Percentiles rank a stretch among this genome's conserved stretches.
phyloP scores from a whole-genome alignment of 2,113 vertebrate genomes.

The Gopherus flavomarginatus region DNA sequence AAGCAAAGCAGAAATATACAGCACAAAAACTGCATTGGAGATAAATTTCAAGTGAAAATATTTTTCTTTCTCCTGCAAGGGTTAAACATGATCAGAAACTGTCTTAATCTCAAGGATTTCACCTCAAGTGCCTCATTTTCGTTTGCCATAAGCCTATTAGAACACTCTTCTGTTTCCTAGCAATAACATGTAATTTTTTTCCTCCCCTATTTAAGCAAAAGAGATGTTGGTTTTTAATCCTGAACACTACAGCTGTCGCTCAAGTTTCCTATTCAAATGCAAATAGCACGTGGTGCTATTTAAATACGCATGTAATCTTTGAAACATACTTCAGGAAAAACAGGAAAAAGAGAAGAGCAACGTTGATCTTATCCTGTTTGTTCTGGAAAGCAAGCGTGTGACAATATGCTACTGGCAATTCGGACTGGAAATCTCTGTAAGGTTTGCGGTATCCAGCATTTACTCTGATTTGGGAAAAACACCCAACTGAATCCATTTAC shows the following conservation, averaged over 20 bases:
- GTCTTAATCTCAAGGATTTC: conserved; percentile 74
- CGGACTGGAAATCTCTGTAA: conserved; percentile 2
- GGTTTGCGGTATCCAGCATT: not conserved
- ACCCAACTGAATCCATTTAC: not conserved
- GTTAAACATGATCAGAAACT: conserved; percentile 69
- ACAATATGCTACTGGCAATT: not conserved
- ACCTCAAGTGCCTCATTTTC: conserved; percentile 75
- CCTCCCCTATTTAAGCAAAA: conserved; percentile 1
- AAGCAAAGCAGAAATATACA: not conserved
- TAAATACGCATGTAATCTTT: conserved; percentile 51
- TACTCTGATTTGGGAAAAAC: not conserved
- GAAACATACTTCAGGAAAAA: conserved; percentile 40
- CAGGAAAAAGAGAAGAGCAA: conserved; percentile 27
- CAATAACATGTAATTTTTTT: conserved; percentile 59
- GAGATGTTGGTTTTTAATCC: conserved; percentile 55
- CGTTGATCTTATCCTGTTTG: conserved; percentile 35
- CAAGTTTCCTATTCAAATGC: conserved; percentile 65
- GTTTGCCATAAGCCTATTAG: conserved; percentile 80
- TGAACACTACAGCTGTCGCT: conserved; percentile 44
- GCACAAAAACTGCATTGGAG: not conserved
- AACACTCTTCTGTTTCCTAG: conserved; percentile 76
- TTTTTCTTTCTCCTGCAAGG: conserved; percentile 22
- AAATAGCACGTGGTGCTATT: conserved; percentile 65
- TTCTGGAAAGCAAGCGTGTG: conserved; percentile 10
- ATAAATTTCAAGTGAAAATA: conserved; percentile 16